Evolutionary conservation across 2,888 invertebrate species (phyloP).

Genomic region (Drosophila barbarae): DNA sequence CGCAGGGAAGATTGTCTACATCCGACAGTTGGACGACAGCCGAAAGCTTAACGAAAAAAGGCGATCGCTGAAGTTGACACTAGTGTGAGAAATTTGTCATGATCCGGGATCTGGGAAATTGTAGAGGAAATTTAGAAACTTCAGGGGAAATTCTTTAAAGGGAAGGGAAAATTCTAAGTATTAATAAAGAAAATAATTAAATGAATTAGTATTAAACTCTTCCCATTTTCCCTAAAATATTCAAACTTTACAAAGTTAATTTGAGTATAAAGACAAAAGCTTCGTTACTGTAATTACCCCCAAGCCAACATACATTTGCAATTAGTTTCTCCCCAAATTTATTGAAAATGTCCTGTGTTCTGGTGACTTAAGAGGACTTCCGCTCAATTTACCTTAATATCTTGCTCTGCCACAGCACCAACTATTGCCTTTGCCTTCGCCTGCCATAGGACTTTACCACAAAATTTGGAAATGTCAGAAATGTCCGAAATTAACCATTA

Average conservation of each 20-base stretch:
- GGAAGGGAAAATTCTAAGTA: background rate
- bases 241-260: background rate
- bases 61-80: slow-evolving; percentile 33
- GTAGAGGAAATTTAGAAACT: background rate
- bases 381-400: slow-evolving; percentile 7
- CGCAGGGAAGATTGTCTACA: slow-evolving; percentile 32
- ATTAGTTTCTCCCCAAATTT: background rate
- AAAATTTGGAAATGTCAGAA: slow-evolving; percentile 13
- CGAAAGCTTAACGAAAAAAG: slow-evolving; percentile 4
- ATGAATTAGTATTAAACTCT: background rate
- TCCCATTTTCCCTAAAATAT: background rate
- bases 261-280: background rate
- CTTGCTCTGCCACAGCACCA: background rate
- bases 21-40: slow-evolving; percentile 28
- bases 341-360: background rate
- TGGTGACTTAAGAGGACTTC: slow-evolving; percentile 1
- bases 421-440: background rate
- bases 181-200: background rate
- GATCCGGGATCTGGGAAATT: slow-evolving; percentile 2
- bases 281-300: background rate
- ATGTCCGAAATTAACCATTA: slow-evolving; percentile 14
- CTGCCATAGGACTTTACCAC: background rate
- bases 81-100: slow-evolving; percentile 41
- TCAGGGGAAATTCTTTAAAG: background rate
- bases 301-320: background rate